Conservation (phyloP, 2,888 invertebrate species). For the Ferrisia virgata region DNA sequence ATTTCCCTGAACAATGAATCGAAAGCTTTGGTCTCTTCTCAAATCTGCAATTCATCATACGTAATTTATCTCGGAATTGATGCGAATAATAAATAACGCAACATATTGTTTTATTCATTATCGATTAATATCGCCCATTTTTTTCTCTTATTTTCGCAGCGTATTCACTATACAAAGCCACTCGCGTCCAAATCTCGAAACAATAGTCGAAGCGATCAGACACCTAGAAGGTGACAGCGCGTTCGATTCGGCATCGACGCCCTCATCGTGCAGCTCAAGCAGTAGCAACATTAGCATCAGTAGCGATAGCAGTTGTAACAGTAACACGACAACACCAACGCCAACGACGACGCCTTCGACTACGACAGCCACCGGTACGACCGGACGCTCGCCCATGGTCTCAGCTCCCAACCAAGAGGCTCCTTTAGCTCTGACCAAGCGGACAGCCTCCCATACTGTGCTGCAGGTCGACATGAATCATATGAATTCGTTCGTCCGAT, state of each 20-base stretch:
- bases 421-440: constrained; percentile 60
- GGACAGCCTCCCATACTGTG: constrained; percentile 16
- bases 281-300: neutral
- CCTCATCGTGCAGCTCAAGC: constrained; percentile 55
- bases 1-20: too few relatives aligned
- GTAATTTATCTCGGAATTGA: too few relatives aligned
- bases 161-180: constrained; percentile 62
- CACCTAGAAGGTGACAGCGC: constrained; percentile 95
- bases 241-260: constrained; percentile 59
- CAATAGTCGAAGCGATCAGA: constrained; percentile 96
- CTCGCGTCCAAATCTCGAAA: constrained; percentile 92
- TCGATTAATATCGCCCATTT: too few relatives aligned
- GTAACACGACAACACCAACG: constrained; percentile 47
- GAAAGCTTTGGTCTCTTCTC: too few relatives aligned
- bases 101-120: too few relatives aligned
- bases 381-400: constrained; percentile 49
- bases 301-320: constrained; percentile 10
- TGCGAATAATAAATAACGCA: too few relatives aligned
- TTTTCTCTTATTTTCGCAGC: constrained; percentile 52
- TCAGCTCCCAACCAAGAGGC: constrained; percentile 52
- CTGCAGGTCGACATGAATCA: constrained; percentile 55
- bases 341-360: constrained; percentile 48
- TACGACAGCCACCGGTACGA: neutral
- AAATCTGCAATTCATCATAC: too few relatives aligned
- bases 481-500: constrained; percentile 63